Evolutionary conservation across 2,888 invertebrate genomes (phyloP).

Genomic region (Lutraria lutraria): DNA sequence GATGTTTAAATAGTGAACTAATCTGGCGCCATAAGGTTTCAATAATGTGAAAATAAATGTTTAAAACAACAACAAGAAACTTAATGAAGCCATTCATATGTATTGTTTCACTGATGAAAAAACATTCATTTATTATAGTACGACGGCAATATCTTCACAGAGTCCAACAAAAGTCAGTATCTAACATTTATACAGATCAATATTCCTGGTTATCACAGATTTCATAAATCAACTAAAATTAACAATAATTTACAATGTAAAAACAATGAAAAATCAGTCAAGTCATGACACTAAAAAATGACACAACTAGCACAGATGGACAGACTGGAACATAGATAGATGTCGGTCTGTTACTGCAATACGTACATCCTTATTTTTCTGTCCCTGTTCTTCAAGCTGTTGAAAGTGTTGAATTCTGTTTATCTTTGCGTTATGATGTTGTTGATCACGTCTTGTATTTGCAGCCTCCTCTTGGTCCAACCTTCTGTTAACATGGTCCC

Average conservation of each 20-base stretch:
- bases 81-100: not conserved
- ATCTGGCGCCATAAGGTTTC: not conserved
- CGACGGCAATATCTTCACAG: not conserved
- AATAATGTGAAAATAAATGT: not conserved
- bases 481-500: constrained; percentile 70
- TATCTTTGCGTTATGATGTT: constrained; percentile 77
- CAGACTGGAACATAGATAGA: constrained; percentile 72
- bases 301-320: constrained; percentile 42
- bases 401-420: constrained; percentile 78
- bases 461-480: constrained; percentile 76
- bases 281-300: not conserved
- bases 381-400: constrained; percentile 77
- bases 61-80: not conserved
- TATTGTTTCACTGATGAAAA: too few species aligned
- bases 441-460: constrained; percentile 56
- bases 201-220: not conserved
- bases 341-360: constrained; percentile 77
- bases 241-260: not conserved
- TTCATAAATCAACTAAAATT: not conserved
- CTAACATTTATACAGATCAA: not conserved
- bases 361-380: constrained; percentile 77
- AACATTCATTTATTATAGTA: not conserved
- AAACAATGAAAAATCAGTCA: not conserved
- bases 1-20: not conserved
- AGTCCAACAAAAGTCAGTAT: not conserved